Conservation (phyloP, 2,888 invertebrate species). For the Ditula angustiorana region DNA sequence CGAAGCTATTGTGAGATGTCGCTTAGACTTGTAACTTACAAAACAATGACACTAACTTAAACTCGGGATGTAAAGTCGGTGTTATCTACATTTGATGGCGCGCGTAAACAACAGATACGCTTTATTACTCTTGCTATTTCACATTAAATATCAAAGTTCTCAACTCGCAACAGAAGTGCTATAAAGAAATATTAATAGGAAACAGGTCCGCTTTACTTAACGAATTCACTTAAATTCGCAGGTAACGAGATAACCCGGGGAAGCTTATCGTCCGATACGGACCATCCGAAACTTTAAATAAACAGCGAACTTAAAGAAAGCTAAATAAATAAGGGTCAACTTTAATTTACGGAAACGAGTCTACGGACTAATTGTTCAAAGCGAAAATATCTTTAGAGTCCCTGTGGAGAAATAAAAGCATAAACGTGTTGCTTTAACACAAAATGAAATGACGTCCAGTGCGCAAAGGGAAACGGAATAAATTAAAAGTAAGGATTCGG, state of each 20-base stretch:
- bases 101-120: conserved; percentile 73
- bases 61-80: conserved; percentile 74
- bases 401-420: conserved; percentile 69
- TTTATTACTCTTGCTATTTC: conserved; percentile 69
- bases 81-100: conserved; percentile 78
- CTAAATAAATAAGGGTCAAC: conserved; percentile 64
- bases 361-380: conserved; percentile 55
- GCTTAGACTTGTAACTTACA: conserved; percentile 80
- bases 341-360: conserved; percentile 57
- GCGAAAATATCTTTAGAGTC: conserved; percentile 57
- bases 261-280: conserved; percentile 60
- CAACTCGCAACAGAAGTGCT: conserved; percentile 54
- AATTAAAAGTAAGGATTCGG: conserved; percentile 74
- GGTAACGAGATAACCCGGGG: conserved; percentile 62
- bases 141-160: conserved; percentile 71
- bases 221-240: conserved; percentile 65
- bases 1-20: conserved; percentile 76
- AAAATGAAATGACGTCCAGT: conserved; percentile 73
- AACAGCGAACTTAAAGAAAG: conserved; percentile 70
- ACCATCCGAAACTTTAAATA: conserved; percentile 67
- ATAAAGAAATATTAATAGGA: conserved; percentile 36
- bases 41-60: conserved; percentile 83
- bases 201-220: conserved; percentile 60
- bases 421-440: conserved; percentile 71
- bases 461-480: conserved; percentile 68